A percentile compares a stretch with the other conserved stretches of the same genome.
These are phyloP conservation scores for Cremastinae sp. DNA, from an alignment of 2,888 invertebrate genomes.

Conservation along the genomic window DNA sequence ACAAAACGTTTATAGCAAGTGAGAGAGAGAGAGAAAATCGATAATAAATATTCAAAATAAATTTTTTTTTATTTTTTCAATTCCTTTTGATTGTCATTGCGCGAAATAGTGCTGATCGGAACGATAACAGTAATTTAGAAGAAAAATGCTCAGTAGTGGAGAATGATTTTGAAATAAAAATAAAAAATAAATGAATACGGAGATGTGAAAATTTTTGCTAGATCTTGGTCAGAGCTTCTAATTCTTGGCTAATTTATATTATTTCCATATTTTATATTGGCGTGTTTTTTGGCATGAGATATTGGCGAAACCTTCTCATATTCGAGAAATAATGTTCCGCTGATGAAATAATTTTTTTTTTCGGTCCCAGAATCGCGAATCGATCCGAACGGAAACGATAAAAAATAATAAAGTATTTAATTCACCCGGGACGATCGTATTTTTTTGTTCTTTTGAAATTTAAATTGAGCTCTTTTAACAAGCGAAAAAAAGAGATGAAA, in stretches of 20 bases:
- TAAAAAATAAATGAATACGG: neutral
- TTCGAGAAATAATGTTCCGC: slow-evolving; percentile 8
- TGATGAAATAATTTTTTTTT: slow-evolving; percentile 15
- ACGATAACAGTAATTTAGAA: too few species aligned
- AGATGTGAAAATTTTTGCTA: neutral
- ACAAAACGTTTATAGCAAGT: slow-evolving; percentile 10
- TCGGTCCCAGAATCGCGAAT: neutral
- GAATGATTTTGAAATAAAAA: too few species aligned
- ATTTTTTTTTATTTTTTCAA: neutral
- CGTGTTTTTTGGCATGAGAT: neutral
- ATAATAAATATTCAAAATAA: neutral
- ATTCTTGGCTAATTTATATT: slow-evolving; percentile 29
- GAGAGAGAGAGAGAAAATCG: slow-evolving; percentile 1
- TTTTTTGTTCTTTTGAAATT: neutral
- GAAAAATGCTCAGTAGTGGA: too few species aligned
- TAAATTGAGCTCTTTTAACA: too few species aligned
- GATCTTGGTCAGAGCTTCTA: neutral
- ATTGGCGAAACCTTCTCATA: slow-evolving; percentile 2
- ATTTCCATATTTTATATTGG: slow-evolving; percentile 29
- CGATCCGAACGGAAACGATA: neutral
- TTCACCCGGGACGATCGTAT: too few species aligned
- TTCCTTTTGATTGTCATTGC: slow-evolving; percentile 5
- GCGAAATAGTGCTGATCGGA: too few species aligned
- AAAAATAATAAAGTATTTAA: neutral
- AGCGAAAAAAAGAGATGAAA: slow-evolving; percentile 18